Conservation (phyloP, 2,888 invertebrate species). For the Magallana nippona region DNA sequence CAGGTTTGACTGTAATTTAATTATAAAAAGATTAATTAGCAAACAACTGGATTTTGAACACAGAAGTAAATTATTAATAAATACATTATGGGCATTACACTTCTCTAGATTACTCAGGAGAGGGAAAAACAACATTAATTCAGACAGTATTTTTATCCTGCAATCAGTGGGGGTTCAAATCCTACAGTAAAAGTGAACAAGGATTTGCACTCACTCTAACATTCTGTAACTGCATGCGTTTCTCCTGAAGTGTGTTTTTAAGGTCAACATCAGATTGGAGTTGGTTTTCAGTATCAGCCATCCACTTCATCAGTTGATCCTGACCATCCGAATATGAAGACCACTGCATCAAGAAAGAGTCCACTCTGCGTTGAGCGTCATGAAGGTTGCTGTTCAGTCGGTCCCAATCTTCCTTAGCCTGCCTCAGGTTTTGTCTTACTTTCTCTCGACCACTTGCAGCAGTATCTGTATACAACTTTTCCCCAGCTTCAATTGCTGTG, state of each 20-base stretch:
- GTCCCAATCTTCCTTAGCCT: constrained; percentile 81
- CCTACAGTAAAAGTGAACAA: too few species aligned
- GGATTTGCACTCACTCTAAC: constrained; percentile 83
- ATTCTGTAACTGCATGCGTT: constrained; percentile 90
- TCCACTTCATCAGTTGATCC: constrained; percentile 88
- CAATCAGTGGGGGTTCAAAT: too few species aligned
- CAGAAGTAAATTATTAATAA: too few species aligned
- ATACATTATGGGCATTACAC: too few species aligned
- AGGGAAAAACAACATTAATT: too few species aligned
- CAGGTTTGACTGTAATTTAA: too few species aligned
- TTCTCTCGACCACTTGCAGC: constrained; percentile 92
- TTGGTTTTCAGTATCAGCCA: constrained; percentile 87
- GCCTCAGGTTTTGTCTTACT: constrained; percentile 87
- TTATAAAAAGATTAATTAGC: too few species aligned
- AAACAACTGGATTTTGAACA: too few species aligned
- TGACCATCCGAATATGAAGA: constrained; percentile 93
- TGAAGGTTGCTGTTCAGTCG: constrained; percentile 84
- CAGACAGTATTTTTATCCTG: too few species aligned
- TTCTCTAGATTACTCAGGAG: too few species aligned
- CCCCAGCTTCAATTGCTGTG: constrained; percentile 91
- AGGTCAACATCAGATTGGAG: constrained; percentile 89
- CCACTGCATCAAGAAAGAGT: constrained; percentile 93
- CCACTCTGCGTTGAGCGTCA: constrained; percentile 89
- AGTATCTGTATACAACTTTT: constrained; percentile 92
- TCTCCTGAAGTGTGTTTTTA: constrained; percentile 94